Conservation (phyloP, 2,797 vertebrate species). For the Hafferia zeledoni region DNA sequence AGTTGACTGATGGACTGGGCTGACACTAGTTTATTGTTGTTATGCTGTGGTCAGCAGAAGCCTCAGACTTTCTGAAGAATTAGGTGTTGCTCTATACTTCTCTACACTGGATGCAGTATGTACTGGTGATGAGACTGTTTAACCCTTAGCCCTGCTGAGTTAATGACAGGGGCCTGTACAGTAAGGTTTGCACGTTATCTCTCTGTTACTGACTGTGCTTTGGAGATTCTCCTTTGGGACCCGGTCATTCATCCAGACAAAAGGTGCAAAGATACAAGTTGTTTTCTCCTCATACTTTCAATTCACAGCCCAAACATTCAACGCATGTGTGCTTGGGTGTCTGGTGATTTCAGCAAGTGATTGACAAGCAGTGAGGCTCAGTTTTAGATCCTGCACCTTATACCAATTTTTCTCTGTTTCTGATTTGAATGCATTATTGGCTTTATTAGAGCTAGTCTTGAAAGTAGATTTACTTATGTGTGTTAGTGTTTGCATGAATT, state of each 20-base stretch:
- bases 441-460: neutral
- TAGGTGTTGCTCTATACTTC: neutral
- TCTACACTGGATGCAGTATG: neutral
- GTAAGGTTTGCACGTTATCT: neutral
- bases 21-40: neutral
- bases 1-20: neutral
- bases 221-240: neutral
- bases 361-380: neutral
- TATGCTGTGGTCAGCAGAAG: neutral
- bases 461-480: neutral
- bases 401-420: neutral
- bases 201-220: neutral
- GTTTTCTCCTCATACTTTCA: neutral
- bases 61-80: neutral
- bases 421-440: neutral
- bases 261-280: neutral
- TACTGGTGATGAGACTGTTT: neutral
- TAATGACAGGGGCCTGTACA: neutral
- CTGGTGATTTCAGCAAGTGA: neutral
- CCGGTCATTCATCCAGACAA: neutral
- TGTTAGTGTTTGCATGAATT: neutral
- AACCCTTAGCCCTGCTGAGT: neutral
- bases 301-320: neutral
- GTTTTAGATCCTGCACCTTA: neutral
- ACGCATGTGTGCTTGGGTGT: neutral